Evolutionary conservation across 2,797 vertebrate genomes (phyloP).

Genomic region (Dendrocincla fuliginosa): DNA sequence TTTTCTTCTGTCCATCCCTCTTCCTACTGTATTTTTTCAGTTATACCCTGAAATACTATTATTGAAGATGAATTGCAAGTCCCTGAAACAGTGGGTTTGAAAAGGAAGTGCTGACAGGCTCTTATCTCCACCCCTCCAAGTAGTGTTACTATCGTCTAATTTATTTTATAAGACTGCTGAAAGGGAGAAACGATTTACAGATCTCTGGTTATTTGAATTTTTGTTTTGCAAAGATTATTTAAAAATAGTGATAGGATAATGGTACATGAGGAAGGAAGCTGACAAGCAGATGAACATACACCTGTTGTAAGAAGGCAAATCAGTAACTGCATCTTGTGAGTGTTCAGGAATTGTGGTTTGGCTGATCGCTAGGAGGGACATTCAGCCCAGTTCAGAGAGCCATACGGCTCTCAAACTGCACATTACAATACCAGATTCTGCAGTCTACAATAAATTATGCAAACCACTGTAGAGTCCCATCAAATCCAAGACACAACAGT

Average conservation of each 20-base stretch:
- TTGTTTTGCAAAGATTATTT: constrained; percentile 36
- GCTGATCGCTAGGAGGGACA: not conserved
- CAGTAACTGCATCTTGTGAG: not conserved
- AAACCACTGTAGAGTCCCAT: accelerated
- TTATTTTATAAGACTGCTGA: constrained; percentile 40
- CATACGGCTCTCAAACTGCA: not conserved
- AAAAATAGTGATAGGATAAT: not conserved
- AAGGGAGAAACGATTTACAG: constrained; percentile 5
- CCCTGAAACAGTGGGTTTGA: constrained; percentile 20
- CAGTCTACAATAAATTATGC: not conserved
- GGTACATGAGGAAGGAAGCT: not conserved
- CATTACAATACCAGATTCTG: not conserved
- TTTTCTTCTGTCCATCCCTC: not conserved
- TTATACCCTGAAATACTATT: constrained; percentile 5
- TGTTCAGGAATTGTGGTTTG: not conserved
- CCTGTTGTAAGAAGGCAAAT: not conserved
- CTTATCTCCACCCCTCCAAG: constrained; percentile 41
- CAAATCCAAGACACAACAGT: not conserved
- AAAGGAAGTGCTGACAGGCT: constrained; percentile 58
- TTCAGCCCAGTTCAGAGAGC: not conserved
- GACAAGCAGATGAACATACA: not conserved
- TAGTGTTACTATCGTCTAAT: constrained; percentile 25
- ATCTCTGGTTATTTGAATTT: constrained; percentile 14
- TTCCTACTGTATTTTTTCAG: not conserved
- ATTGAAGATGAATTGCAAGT: constrained; percentile 27